phyloP scores from a whole-genome alignment of 1,140 invertebrate genomes.

The Varroa destructor region DNA sequence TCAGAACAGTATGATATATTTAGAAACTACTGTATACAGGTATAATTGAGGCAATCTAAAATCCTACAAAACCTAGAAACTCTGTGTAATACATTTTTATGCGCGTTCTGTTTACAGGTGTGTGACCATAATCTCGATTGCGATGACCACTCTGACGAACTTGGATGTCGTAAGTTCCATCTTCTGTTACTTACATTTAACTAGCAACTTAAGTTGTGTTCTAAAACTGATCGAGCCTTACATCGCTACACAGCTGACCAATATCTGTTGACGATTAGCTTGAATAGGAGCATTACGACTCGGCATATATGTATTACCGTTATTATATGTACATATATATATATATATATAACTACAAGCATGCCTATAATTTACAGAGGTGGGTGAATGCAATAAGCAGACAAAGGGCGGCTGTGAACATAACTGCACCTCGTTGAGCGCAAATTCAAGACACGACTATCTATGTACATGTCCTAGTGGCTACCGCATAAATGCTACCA shows the following conservation, averaged over 20 bases:
- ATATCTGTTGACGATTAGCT: neutral
- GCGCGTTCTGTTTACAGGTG: too few species aligned
- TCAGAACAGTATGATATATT: too few species aligned
- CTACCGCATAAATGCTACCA: constrained; percentile 55
- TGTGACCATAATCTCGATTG: constrained; percentile 72
- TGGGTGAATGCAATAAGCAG: constrained; percentile 54
- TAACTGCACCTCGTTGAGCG: constrained; percentile 67
- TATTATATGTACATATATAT: too few species aligned
- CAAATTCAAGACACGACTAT: constrained; percentile 44
- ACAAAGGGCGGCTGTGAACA: constrained; percentile 82
- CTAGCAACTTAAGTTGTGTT: too few species aligned
- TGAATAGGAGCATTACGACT: neutral
- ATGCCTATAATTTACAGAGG: constrained; percentile 41
- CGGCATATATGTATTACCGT: too few species aligned
- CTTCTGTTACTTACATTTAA: neutral
- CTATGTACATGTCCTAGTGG: constrained; percentile 74
- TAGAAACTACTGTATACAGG: too few species aligned
- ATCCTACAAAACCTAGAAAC: too few species aligned
- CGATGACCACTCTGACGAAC: constrained; percentile 70
- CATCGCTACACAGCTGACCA: too few species aligned
- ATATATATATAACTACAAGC: too few species aligned
- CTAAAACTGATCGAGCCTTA: too few species aligned
- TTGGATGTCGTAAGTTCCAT: constrained; percentile 59
- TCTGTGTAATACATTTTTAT: too few species aligned
- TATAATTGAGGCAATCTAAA: too few species aligned